Conservation (phyloP, 1,140 invertebrate genomes). For the Ooceraea biroi region DNA sequence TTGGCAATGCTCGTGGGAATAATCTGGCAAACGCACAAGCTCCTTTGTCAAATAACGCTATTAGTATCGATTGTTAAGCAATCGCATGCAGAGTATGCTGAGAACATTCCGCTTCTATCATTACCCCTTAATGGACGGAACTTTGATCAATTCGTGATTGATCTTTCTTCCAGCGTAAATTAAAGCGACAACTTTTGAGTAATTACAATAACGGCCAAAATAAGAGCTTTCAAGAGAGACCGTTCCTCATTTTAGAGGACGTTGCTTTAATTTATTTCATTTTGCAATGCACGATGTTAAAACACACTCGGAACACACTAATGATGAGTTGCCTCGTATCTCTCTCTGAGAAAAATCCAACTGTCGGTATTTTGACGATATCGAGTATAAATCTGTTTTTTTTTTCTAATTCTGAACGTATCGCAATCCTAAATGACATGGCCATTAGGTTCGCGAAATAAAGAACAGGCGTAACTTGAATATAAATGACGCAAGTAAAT, state of each 20-base stretch:
- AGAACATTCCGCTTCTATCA: neutral
- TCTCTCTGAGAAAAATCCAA: neutral
- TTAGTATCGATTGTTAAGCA: conserved; percentile 15
- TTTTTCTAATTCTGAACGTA: too few species aligned
- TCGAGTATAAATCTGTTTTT: too few species aligned
- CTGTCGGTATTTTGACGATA: neutral
- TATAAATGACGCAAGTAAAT: neutral
- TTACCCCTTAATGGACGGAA: neutral
- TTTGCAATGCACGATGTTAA: neutral
- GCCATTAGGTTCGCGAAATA: neutral
- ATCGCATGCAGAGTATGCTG: neutral
- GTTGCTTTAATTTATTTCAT: neutral
- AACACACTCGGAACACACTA: neutral
- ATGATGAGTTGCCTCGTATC: neutral
- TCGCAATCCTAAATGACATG: too few species aligned
- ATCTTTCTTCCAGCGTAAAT: neutral
- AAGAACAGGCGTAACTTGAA: neutral
- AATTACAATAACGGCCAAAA: conserved; percentile 16
- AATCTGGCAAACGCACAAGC: neutral
- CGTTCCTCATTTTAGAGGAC: neutral
- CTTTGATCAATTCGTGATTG: neutral
- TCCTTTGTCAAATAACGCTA: neutral
- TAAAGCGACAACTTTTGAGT: neutral
- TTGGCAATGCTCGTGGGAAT: neutral
- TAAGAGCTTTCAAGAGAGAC: neutral